Evolutionary conservation across 2,113 vertebrate genomes (phyloP).

Genomic region (Euleptes europaea): DNA sequence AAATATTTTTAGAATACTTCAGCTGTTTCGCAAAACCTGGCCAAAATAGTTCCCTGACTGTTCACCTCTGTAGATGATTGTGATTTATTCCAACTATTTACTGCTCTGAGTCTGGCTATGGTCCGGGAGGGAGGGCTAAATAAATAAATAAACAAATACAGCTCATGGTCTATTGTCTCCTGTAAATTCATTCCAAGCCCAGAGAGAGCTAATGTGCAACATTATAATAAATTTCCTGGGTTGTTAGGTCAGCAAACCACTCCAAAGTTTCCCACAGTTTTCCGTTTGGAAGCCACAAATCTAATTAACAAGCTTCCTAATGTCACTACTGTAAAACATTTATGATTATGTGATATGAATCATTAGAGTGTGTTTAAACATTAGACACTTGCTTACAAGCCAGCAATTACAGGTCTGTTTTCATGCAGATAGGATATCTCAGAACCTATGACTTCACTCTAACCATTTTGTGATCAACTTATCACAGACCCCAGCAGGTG

Average conservation of each 20-base stretch:
- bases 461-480: background rate
- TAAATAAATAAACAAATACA: too few relatives aligned
- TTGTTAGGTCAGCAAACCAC: background rate
- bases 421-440: background rate
- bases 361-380: slow-evolving; percentile 24
- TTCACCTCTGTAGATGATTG: background rate
- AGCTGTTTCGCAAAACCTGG: background rate
- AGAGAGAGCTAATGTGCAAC: background rate
- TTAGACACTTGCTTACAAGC: slow-evolving; percentile 13
- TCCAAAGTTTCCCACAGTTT: background rate
- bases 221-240: background rate
- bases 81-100: background rate
- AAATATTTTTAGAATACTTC: too few relatives aligned
- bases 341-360: background rate
- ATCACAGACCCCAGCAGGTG: too few relatives aligned
- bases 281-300: background rate
- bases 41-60: background rate
- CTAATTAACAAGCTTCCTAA: background rate
- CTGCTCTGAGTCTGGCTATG: too few relatives aligned
- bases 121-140: too few relatives aligned
- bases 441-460: background rate
- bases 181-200: background rate
- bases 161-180: background rate
- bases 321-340: background rate
- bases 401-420: background rate